Percentiles rank a stretch among this genome's conserved stretches.
These are phyloP conservation scores for Drosophila subsilvestris DNA, from an alignment of 2,888 invertebrate genomes.

Conservation along the genomic window DNA sequence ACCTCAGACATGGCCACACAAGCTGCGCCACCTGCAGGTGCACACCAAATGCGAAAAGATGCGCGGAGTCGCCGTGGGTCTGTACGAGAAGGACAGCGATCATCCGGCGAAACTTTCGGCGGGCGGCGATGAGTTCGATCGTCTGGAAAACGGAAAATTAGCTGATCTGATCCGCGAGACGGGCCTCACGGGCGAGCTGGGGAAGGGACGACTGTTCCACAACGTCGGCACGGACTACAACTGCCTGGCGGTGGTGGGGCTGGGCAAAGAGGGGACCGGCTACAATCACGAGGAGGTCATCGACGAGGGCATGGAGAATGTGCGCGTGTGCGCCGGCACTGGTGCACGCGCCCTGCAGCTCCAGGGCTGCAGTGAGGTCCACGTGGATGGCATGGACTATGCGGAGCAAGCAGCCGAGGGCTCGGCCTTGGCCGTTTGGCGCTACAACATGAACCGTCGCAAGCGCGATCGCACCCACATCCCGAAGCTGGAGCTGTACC, in stretches of 20 bases:
- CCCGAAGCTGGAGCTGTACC: conserved; percentile 85
- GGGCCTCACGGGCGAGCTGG: conserved; percentile 43
- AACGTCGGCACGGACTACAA: conserved; percentile 62
- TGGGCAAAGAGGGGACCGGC: conserved; percentile 86
- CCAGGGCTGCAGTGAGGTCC: conserved; percentile 85
- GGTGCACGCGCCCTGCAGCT: conserved; percentile 84
- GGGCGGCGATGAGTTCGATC: conserved; percentile 84
- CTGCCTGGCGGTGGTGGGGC: conserved; percentile 87
- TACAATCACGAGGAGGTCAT: conserved; percentile 87
- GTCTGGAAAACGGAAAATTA: conserved; percentile 83
- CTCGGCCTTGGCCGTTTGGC: conserved; percentile 86
- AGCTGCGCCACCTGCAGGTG: conserved; percentile 22
- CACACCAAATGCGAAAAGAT: conserved; percentile 51
- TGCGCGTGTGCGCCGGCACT: conserved; percentile 87
- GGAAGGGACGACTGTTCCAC: conserved; percentile 52
- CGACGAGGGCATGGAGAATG: conserved; percentile 88
- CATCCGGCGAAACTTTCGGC: conserved; percentile 82
- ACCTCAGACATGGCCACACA: neutral
- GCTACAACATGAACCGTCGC: conserved; percentile 86
- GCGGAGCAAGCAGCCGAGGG: conserved; percentile 89
- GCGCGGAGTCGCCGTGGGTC: conserved; percentile 85
- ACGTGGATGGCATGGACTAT: conserved; percentile 87
- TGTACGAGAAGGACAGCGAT: conserved; percentile 83
- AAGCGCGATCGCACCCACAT: conserved; percentile 83
- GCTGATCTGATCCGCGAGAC: conserved; percentile 81